Conservation (phyloP, 2,797 vertebrate genomes). For the Podarcis lilfordi region DNA sequence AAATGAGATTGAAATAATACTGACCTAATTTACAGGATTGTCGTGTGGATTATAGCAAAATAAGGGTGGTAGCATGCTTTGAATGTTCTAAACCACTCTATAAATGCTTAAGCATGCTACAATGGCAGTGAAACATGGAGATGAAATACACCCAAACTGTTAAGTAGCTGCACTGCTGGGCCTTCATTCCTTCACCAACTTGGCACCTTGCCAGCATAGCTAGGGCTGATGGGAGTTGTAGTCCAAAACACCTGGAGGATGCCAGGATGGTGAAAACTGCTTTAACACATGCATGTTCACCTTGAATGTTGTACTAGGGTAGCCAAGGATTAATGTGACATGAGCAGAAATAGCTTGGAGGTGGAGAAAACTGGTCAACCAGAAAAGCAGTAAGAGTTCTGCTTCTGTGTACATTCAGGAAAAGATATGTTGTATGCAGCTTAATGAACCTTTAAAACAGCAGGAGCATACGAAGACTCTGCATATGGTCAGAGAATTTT, state of each 20-base stretch:
- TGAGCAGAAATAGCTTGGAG: neutral
- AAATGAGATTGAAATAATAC: neutral
- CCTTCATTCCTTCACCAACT: neutral
- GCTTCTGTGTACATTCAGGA: neutral
- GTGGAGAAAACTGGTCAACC: neutral
- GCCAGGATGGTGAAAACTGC: neutral
- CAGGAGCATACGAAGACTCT: neutral
- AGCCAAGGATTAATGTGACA: neutral
- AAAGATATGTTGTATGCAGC: neutral
- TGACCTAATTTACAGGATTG: neutral
- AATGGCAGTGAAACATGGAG: neutral
- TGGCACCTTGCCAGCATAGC: too few relatives aligned
- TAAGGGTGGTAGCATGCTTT: neutral
- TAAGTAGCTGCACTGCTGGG: neutral
- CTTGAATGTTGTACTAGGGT: neutral
- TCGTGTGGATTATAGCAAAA: neutral
- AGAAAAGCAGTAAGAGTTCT: neutral
- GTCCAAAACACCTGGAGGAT: too few relatives aligned
- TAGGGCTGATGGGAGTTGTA: too few relatives aligned
- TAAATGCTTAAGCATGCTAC: neutral
- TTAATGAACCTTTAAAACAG: neutral
- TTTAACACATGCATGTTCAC: neutral
- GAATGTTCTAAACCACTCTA: neutral
- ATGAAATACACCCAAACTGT: neutral
- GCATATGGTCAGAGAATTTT: neutral